Evolutionary conservation across 2,113 vertebrate species (phyloP), one percentile per base, ranked within the genome.

Genomic region (Malaclemys terrapin): DNA sequence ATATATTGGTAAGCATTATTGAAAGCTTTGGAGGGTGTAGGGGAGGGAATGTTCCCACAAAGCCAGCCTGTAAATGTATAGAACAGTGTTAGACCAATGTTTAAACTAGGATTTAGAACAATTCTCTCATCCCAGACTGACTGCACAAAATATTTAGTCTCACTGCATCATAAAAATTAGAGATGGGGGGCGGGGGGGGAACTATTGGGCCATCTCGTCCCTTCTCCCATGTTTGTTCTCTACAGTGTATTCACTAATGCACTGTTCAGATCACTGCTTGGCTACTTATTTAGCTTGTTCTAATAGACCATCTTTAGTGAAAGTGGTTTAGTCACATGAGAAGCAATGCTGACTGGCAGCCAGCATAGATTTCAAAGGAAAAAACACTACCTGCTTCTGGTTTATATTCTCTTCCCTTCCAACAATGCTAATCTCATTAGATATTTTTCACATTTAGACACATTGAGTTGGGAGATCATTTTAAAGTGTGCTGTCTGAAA

Each of bases 1-100:
- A 99, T 99, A 95, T 99, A 99, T 98, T 99, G 99, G 99, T 99
- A 98, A 98, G 98, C 38, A 81, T 81, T 76, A 16, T 65, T 89
- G 50, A 35, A 14, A 82, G 9, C 35, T 80, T n/a, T 20, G 65
- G 22, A 52, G 65, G 57, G 6, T 6, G 45, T 45, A 6, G 45
- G 56, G 0, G 0, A 50, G 62, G 65, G 54, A 20, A 22, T 92
- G 57, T 42, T 94, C 20, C 6, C 27, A 56, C 59, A 65, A 35
- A 89, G 45, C 50, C 0, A 35, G 38, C 35, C 52, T 85, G 75
- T 8, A 45, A 9, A 13, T 89, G 53, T 14, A 76, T 85, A 29
- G 80, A 87, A 20, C 25, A 72, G 8, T 72, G 8, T 38, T 72
- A 72, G 35, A 19, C n/a, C n/a, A 72, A 2, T 38, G 65, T 72